Conservation (phyloP, 2,888 invertebrate species). For the Buathra laborator region DNA sequence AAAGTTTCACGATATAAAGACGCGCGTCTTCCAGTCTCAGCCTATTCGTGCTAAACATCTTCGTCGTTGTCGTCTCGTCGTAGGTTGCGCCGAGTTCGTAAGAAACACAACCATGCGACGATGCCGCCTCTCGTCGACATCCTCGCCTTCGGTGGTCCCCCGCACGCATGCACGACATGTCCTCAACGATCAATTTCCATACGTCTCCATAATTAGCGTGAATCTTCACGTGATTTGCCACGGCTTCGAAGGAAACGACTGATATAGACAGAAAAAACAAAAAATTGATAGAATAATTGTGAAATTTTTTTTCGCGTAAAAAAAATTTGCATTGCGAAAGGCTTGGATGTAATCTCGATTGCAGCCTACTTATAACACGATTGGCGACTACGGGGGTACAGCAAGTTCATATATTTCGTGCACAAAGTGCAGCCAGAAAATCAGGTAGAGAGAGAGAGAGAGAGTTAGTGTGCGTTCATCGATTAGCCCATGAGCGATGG, state of each 20-base stretch:
- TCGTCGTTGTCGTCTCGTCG: background rate
- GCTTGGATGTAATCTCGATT: conserved; percentile 10
- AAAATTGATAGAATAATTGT: conserved; percentile 25
- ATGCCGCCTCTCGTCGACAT: conserved; percentile 32
- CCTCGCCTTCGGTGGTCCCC: conserved; percentile 62
- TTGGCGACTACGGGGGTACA: background rate
- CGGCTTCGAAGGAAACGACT: conserved; percentile 23
- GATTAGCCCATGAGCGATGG: conserved; percentile 49
- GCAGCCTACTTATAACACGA: conserved; percentile 10
- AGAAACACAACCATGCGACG: conserved; percentile 19
- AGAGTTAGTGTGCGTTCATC: conserved; percentile 29
- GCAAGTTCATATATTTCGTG: conserved; percentile 37
- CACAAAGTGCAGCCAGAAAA: conserved; percentile 24
- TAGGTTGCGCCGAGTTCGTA: conserved; percentile 33
- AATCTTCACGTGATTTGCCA: conserved; percentile 64
- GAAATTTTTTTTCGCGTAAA: background rate
- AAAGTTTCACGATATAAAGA: background rate
- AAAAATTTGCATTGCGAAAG: conserved; percentile 22
- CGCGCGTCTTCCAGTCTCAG: conserved; percentile 7
- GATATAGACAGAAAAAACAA: conserved; percentile 30
- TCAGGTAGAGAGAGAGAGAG: background rate
- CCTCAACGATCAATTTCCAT: conserved; percentile 78
- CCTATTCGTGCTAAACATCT: conserved; percentile 15
- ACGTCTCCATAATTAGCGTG: conserved; percentile 79
- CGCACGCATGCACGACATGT: conserved; percentile 40